Evolutionary conservation across 2,113 vertebrate species (phyloP).

Genomic region (Oreocharis arfaki): DNA sequence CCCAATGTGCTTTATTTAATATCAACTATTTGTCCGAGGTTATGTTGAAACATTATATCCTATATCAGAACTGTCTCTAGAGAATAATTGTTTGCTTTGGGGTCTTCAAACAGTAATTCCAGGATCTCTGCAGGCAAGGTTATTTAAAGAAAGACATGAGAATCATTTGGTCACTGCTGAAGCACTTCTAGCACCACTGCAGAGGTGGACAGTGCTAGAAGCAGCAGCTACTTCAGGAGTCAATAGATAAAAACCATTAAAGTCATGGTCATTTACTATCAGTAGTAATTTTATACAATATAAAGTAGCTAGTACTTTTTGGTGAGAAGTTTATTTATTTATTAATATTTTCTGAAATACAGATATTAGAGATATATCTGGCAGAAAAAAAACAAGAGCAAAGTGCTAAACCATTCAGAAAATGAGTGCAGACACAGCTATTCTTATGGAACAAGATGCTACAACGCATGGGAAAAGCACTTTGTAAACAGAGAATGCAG

Average conservation of each 20-base stretch:
- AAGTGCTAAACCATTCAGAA: neutral
- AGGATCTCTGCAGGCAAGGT: slow-evolving; percentile 71
- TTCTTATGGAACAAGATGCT: neutral
- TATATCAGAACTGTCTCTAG: slow-evolving; percentile 72
- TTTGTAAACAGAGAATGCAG: neutral
- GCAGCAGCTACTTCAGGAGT: neutral
- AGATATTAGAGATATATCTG: neutral
- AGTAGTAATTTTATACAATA: neutral
- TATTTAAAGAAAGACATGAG: slow-evolving; percentile 69
- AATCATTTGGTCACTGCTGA: slow-evolving; percentile 48
- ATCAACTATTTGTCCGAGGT: slow-evolving; percentile 61
- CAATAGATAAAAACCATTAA: neutral
- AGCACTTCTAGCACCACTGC: slow-evolving; percentile 39
- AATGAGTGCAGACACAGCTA: neutral
- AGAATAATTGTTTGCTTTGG: slow-evolving; percentile 77
- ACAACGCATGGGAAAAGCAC: neutral
- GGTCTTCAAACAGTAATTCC: slow-evolving; percentile 68
- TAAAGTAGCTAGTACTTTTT: neutral
- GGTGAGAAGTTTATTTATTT: neutral
- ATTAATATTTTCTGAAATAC: neutral
- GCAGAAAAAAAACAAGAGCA: neutral
- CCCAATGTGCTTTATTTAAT: slow-evolving; percentile 48
- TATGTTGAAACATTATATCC: slow-evolving; percentile 66
- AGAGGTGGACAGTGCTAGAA: neutral
- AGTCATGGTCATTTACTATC: neutral